phyloP scores from a whole-genome alignment of 2,113 vertebrate species.

The Eulacestoma nigropectus region DNA sequence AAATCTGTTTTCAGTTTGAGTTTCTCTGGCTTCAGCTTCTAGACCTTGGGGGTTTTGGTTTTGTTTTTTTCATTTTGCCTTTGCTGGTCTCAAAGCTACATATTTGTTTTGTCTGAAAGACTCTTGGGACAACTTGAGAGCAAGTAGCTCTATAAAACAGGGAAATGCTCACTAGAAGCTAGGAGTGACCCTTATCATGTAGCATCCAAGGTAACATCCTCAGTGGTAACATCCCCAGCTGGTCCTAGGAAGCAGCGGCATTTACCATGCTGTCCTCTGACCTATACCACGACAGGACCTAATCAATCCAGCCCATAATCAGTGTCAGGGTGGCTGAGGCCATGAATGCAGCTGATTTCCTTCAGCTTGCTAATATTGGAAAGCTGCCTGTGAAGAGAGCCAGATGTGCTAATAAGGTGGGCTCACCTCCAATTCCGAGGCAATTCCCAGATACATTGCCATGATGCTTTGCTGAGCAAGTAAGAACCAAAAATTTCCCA shows the following conservation, averaged over 20 bases:
- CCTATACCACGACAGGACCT: neutral
- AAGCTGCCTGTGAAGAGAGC: neutral
- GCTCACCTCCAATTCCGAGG: neutral
- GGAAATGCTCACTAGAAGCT: neutral
- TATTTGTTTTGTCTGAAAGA: neutral
- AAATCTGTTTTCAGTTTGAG: slow-evolving; percentile 47
- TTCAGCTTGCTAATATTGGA: neutral
- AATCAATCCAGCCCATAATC: neutral
- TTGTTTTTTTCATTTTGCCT: neutral
- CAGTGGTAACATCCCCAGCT: neutral
- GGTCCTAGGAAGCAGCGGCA: neutral
- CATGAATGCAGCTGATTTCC: neutral
- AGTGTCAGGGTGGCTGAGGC: neutral
- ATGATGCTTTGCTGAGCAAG: neutral
- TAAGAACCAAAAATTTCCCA: neutral
- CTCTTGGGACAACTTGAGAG: neutral
- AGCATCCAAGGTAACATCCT: neutral
- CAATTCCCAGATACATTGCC: neutral
- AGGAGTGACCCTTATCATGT: neutral
- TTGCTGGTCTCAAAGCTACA: neutral
- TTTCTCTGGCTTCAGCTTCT: slow-evolving; percentile 28
- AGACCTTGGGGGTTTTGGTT: neutral
- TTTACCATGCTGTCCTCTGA: neutral
- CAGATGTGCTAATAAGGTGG: neutral
- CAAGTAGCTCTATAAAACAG: neutral